These are phyloP conservation scores for Platysternon megacephalum DNA, from an alignment of 2,113 vertebrate genomes.

Conservation along the genomic window DNA sequence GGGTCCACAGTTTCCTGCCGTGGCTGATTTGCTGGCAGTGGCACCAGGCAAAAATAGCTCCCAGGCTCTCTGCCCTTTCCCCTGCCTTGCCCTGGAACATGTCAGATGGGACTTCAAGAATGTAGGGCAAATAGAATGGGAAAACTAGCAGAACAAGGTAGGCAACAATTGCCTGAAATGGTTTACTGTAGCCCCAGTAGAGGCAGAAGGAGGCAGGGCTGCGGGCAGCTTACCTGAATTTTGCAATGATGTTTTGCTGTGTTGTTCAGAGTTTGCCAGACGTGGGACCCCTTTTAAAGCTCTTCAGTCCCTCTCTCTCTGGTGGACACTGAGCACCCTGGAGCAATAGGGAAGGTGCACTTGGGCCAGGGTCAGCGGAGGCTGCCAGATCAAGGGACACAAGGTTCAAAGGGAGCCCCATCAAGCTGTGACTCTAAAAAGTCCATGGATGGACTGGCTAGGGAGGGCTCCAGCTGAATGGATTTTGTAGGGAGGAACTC, in stretches of 20 bases:
- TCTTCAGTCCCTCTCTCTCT: background rate
- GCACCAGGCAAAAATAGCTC: background rate
- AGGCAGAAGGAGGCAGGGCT: background rate
- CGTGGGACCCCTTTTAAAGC: background rate
- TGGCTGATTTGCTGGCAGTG: background rate
- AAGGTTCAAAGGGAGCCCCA: background rate
- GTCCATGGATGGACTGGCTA: background rate
- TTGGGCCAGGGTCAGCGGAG: background rate
- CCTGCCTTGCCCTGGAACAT: background rate
- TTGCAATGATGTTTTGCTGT: background rate
- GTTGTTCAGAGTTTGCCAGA: background rate
- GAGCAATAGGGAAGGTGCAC: background rate
- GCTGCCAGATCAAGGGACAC: background rate
- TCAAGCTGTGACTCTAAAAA: background rate
- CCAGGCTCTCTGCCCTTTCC: background rate
- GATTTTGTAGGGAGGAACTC: background rate
- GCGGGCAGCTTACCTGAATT: background rate
- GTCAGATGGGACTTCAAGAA: background rate
- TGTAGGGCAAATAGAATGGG: background rate
- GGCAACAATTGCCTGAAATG: background rate
- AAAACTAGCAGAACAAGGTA: constrained; percentile 31
- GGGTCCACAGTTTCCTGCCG: background rate
- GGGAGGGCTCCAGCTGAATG: background rate
- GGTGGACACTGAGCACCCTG: background rate
- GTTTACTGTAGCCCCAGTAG: background rate